Percentiles rank a stretch among this genome's conserved stretches.
Conservation (phyloP, 2,113 vertebrate genomes). For the Platichthys stellatus region DNA sequence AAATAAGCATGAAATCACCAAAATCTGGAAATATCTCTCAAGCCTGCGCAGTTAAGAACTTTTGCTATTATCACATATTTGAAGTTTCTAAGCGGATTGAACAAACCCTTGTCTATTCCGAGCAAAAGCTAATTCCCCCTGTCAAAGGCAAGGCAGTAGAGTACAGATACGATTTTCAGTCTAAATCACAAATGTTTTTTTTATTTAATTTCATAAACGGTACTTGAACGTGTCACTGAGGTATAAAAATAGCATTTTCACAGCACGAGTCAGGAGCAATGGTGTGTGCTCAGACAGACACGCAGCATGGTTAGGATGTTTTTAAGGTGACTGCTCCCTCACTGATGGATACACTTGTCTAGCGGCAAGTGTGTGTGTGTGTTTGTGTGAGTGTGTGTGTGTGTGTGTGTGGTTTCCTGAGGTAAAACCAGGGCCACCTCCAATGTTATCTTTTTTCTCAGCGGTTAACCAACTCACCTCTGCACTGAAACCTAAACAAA, state of each 20-base stretch:
- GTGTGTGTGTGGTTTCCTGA: slow-evolving; percentile 11
- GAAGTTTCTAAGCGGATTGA: too few relatives aligned
- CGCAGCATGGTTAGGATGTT: slow-evolving; percentile 38
- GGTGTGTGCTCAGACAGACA: not conserved
- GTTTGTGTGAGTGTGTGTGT: not conserved
- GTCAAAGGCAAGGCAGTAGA: too few relatives aligned
- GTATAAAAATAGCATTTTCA: not conserved
- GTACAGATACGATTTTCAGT: too few relatives aligned
- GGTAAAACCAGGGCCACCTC: slow-evolving; percentile 3
- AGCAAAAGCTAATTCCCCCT: too few relatives aligned
- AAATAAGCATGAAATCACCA: too few relatives aligned
- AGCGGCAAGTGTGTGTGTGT: not conserved
- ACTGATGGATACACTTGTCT: not conserved
- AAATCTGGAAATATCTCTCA: too few relatives aligned
- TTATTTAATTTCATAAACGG: too few relatives aligned
- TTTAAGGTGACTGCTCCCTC: slow-evolving; percentile 18
- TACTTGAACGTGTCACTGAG: too few relatives aligned
- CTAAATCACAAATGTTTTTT: too few relatives aligned
- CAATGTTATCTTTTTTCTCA: not conserved
- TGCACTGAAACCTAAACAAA: slow-evolving; percentile 1
- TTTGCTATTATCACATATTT: too few relatives aligned
- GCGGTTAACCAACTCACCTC: not conserved
- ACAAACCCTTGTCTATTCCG: too few relatives aligned
- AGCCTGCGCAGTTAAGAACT: too few relatives aligned
- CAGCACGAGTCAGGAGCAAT: not conserved